Base-by-base conservation (phyloP, 2,888 invertebrate genomes). In the Caradrina kadenii region DNA sequence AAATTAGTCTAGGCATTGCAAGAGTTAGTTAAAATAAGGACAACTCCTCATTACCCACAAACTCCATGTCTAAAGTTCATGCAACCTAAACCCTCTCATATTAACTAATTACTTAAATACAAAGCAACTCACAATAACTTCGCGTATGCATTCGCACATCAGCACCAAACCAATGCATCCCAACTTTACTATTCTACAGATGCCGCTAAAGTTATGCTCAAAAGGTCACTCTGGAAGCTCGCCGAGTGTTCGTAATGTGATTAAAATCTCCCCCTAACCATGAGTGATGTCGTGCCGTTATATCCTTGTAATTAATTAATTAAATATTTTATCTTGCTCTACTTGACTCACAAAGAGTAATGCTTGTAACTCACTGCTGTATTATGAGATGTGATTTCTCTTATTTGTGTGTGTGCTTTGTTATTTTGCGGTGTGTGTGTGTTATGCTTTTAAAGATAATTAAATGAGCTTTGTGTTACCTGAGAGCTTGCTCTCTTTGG, bases 231-330 rank as follows among this genome's bases (percentile, higher is more conserved):
- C 56, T 26, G 35, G 22, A 31, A 68, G 42, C 72, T 73, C 69
- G 21, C 69, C 71, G 78, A 66, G 66, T 72, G 75, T 74, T 74
- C 71, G 66, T 88, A 89, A 89, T 87, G 87, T 87, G 86, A 90
- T 90, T 90, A 88, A 89, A 90, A 83, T 86, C 81, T 82, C 82
- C 78, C 79, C 80, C 77, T 61, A 70, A 79, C 79, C 81, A 73
- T 78, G 80, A 80, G 72, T 70, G 73, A 81, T 75, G 77, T 74
- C 69, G 68, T 60, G n/a, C 50, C 55, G 63, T 73, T 75, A 81
- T 79, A 82, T 76, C 72, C 76, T 61, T 64, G 65, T 79, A 82
- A 82, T 81, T 83, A 83, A 83, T 82, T 83, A 85, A 83, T 81
- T 84, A 79, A 82, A 85, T 84, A 81, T 80, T 84, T 84, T 84